These are phyloP conservation scores for Cheracebus regulus DNA, from an alignment of 2,797 vertebrate species.

Conservation along the genomic window DNA sequence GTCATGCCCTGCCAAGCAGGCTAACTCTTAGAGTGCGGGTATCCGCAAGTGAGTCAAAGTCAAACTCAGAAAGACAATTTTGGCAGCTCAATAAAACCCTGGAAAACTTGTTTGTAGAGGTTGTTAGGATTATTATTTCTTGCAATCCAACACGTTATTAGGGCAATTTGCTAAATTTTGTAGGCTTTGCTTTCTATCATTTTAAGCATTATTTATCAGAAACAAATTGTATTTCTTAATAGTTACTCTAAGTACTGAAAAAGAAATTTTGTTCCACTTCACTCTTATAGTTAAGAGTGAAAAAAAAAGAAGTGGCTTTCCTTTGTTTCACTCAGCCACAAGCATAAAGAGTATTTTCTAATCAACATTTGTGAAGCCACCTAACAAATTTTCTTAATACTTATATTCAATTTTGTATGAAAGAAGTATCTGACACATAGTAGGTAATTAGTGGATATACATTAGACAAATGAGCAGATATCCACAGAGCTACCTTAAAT, in stretches of 20 bases:
- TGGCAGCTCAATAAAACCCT: constrained; percentile 12
- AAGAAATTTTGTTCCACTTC: neutral
- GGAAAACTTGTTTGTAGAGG: neutral
- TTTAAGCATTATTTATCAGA: constrained; percentile 47
- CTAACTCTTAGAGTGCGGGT: neutral
- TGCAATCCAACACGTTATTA: neutral
- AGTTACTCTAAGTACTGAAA: neutral
- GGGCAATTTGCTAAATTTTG: constrained; percentile 7
- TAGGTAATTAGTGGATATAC: neutral
- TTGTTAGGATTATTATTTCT: neutral
- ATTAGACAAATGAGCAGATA: constrained; percentile 1
- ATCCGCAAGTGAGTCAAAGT: neutral
- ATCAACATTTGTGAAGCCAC: neutral
- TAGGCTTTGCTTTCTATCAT: neutral
- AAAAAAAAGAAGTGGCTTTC: neutral
- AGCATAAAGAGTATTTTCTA: neutral
- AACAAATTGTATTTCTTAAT: constrained; percentile 23
- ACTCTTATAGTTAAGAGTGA: neutral
- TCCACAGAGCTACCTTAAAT: neutral
- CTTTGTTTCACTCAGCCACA: neutral
- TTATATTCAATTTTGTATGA: neutral
- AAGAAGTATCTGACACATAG: neutral
- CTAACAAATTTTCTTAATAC: neutral
- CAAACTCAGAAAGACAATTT: constrained; percentile 45
- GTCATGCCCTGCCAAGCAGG: neutral